phyloP scores from a whole-genome alignment of 2,113 vertebrate genomes.

The Corythornis madagascariensis region DNA sequence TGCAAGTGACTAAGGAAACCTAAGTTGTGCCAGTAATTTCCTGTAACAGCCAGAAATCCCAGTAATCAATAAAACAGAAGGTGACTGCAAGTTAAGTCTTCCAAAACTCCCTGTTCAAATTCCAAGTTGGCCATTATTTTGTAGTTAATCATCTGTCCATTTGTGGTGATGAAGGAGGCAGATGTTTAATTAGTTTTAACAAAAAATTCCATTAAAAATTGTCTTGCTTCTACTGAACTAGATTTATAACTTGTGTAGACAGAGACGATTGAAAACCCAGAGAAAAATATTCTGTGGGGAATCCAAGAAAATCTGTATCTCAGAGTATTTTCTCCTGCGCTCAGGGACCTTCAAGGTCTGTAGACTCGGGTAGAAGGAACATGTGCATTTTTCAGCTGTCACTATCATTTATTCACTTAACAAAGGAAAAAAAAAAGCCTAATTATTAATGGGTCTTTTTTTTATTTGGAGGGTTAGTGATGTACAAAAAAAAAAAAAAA shows the following conservation, averaged over 20 bases:
- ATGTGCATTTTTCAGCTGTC: constrained; percentile 24
- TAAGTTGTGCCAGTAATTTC: neutral
- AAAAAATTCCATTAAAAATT: constrained; percentile 42
- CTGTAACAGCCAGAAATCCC: neutral
- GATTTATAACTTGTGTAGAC: constrained; percentile 63
- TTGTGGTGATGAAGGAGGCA: constrained; percentile 15
- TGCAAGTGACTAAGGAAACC: neutral
- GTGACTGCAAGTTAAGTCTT: neutral
- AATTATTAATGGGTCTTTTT: constrained; percentile 48
- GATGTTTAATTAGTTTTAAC: constrained; percentile 62
- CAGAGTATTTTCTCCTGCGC: neutral
- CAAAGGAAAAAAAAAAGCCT: constrained; percentile 48
- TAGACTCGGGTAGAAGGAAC: neutral
- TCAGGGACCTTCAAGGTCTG: constrained; percentile 36
- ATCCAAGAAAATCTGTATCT: constrained; percentile 48
- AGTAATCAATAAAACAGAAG: neutral
- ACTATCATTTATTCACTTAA: constrained; percentile 25
- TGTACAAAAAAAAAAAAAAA: neutral
- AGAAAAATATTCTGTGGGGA: constrained; percentile 50
- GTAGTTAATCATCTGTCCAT: constrained; percentile 39
- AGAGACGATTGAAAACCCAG: constrained; percentile 46
- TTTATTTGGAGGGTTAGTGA: constrained; percentile 40
- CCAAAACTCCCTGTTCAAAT: neutral
- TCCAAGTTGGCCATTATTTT: neutral
- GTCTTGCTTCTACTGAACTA: constrained; percentile 32